phyloP scores from a whole-genome alignment of 2,113 vertebrate genomes.

The Nycticebus coucang region DNA sequence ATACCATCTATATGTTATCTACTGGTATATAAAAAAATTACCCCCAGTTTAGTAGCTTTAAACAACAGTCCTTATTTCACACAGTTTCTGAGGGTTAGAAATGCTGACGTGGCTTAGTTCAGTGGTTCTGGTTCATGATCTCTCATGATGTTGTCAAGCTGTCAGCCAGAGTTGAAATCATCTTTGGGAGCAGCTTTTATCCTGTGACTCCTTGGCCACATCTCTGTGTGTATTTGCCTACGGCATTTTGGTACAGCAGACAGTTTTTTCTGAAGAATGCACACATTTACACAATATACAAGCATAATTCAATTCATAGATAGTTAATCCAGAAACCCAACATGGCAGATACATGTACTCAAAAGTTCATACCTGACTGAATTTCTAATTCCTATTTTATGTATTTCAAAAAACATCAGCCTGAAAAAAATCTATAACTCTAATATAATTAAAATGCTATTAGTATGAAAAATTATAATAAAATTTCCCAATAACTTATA shows the following conservation, averaged over 20 bases:
- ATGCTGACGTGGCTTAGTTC: not conserved
- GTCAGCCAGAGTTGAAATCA: not conserved
- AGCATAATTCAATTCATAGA: not conserved
- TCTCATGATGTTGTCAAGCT: not conserved
- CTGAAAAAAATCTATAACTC: not conserved
- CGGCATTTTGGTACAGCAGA: not conserved
- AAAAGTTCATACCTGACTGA: not conserved
- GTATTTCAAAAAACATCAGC: not conserved
- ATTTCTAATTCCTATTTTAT: not conserved
- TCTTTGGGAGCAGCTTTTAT: not conserved
- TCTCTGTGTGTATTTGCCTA: not conserved
- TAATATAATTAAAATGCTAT: not conserved
- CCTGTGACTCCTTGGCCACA: accelerated
- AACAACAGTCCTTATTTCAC: not conserved
- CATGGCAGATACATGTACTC: not conserved
- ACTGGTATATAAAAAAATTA: not conserved
- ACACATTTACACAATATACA: not conserved
- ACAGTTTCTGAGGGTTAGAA: not conserved
- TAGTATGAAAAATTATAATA: not conserved
- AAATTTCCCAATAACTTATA: not conserved
- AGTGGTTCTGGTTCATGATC: not conserved
- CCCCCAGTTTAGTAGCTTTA: not conserved
- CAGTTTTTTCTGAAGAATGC: not conserved
- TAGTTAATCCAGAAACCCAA: not conserved
- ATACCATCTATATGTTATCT: not conserved